Base-by-base conservation (phyloP, 2,797 vertebrate genomes). In the Chrosomus eos region DNA sequence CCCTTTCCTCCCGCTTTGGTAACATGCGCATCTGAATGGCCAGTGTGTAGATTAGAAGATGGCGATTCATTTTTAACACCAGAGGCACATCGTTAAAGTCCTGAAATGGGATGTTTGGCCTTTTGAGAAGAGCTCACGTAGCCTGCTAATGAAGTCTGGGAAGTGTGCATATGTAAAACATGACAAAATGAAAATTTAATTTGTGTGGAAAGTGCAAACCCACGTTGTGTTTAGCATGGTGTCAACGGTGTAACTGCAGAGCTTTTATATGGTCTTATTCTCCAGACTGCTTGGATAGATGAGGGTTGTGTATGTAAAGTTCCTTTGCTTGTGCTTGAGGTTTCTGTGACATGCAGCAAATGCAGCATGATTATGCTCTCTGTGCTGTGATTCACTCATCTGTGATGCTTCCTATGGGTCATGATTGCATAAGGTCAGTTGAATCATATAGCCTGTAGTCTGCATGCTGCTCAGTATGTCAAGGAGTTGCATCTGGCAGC, bases 31-130 rank as follows among this genome's bases (percentile, higher is more conserved):
- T 86, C 87, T 78, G 26, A 86, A 88, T 89, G 89, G 87, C 58
- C 82, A 71, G 90, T 92, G 92, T 93, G 94, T 94, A 92, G 94
- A 95, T 93, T 93, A 94, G 92, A 93, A 92, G 93, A 94, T 91
- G 90, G 91, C 92, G 92, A 94, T 93, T 92, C 93, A 92, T 93
- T 90, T 86, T 84, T 84, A 84, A 71, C 80, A 60, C 36, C 89
- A 91, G 93, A 91, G 89, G 91, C 90, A 91, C 89, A 89, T 93
- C 91, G 92, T 90, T 86, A 91, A 91, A 89, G 91, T 87, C 89
- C 91, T 91, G 88, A 89, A 92, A 90, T 89, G 86, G 87, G 86
- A 87, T 74, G 90, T 87, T 93, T 94, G 93, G 94, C 94, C 93
- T 95, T 94, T 90, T 83, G 87, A 92, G 91, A 84, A 86, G 90